A percentile compares a stretch with the other conserved stretches of the same genome.
phyloP scores from a whole-genome alignment of 2,797 vertebrate species.

The Tachyglossus aculeatus region DNA sequence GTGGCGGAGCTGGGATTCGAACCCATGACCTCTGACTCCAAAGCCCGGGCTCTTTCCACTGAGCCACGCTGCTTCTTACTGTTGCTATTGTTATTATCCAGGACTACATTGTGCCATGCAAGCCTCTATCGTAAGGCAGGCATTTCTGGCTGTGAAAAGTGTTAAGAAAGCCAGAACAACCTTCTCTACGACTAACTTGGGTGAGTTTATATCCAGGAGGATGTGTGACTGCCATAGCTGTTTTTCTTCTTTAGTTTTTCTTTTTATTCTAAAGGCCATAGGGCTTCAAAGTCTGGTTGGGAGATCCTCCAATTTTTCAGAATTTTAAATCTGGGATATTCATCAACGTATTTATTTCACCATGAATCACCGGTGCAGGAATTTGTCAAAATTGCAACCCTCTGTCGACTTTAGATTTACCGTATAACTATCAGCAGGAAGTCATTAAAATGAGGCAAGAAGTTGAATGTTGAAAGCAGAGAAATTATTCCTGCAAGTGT shows the following conservation, averaged over 20 bases:
- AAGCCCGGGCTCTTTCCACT: no score
- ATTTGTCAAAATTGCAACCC: conserved; percentile 48
- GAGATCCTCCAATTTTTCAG: conserved; percentile 19
- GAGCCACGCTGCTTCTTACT: no score
- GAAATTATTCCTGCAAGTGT: conserved; percentile 28
- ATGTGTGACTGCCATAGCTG: no score
- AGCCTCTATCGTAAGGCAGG: no score
- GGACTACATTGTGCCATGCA: no score
- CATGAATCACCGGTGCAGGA: conserved; percentile 30
- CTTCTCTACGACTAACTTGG: no score
- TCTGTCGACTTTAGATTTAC: conserved; percentile 45
- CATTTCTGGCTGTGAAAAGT: no score
- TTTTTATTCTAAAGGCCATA: not conserved
- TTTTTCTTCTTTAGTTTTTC: conserved; percentile 9
- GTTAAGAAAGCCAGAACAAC: no score
- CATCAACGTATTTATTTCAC: conserved; percentile 53
- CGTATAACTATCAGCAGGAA: conserved; percentile 63
- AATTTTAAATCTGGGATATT: conserved; percentile 38
- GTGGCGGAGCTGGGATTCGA: no score
- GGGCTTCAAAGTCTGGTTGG: conserved; percentile 1
- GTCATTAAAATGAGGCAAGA: conserved; percentile 56
- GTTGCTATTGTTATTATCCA: no score
- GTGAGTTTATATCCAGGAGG: no score
- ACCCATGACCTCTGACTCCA: no score
- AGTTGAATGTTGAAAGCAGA: conserved; percentile 42